Conservation (phyloP, 2,113 vertebrate species). For the Cariama cristata region DNA sequence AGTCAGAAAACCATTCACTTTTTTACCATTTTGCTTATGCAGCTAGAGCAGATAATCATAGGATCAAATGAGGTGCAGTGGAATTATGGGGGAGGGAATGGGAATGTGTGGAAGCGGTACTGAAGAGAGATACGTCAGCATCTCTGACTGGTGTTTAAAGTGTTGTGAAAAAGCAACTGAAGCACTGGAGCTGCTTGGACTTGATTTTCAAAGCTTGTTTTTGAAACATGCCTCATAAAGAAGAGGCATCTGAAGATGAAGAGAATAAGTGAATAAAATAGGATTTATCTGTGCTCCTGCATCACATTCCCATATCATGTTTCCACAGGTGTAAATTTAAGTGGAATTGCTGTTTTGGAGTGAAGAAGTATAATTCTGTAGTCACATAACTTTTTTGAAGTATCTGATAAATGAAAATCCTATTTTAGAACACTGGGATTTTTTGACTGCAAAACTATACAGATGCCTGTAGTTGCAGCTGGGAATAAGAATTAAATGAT, state of each 20-base stretch:
- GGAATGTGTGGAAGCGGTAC: not conserved
- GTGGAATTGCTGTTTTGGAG: not conserved
- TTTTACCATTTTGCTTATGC: not conserved
- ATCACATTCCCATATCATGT: rapidly evolving
- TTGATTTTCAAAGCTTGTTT: not conserved
- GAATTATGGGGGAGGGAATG: not conserved
- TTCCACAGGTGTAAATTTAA: not conserved
- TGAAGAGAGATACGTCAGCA: not conserved
- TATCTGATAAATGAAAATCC: not conserved
- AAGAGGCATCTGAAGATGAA: not conserved
- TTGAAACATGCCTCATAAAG: not conserved
- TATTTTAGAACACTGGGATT: not conserved
- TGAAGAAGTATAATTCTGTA: not conserved
- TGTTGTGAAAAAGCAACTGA: not conserved
- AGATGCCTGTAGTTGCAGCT: not conserved
- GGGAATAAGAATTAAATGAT: not conserved
- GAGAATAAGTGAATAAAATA: not conserved
- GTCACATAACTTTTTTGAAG: not conserved
- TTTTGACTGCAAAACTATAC: not conserved
- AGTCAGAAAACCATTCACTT: not conserved
- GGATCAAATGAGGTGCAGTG: not conserved
- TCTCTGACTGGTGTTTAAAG: not conserved
- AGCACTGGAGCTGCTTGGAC: not conserved
- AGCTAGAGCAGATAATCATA: not conserved
- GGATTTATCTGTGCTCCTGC: rapidly evolving